These are phyloP conservation scores for Agrotis exclamationis DNA, from an alignment of 2,888 invertebrate genomes.

Conservation along the genomic window DNA sequence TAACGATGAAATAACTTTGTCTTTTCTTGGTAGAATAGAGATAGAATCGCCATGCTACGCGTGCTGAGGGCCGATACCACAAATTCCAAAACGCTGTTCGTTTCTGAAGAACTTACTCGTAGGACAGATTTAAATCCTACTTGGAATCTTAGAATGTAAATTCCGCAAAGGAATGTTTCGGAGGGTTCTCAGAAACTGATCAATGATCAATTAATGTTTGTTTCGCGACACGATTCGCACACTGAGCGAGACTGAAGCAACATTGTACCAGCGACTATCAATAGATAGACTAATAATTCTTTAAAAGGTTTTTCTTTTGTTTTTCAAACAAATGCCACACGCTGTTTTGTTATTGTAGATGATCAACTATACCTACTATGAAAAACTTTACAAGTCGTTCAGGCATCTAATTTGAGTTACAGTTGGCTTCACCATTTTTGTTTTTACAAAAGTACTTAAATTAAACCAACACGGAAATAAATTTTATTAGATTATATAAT, in stretches of 20 bases:
- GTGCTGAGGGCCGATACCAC: background rate
- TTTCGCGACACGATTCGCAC: conserved; percentile 46
- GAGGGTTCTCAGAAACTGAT: conserved; percentile 33
- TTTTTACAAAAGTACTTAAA: too few relatives aligned
- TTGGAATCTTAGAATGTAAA: conserved; percentile 26
- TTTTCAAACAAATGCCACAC: background rate
- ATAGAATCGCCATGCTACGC: too few relatives aligned
- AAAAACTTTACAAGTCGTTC: background rate
- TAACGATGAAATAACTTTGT: too few relatives aligned
- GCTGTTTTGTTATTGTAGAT: conserved; percentile 13
- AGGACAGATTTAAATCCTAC: background rate
- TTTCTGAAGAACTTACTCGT: too few relatives aligned
- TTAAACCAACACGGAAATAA: too few relatives aligned
- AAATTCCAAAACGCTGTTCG: background rate
- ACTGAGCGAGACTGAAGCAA: conserved; percentile 17
- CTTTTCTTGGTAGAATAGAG: too few relatives aligned
- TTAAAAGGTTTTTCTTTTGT: conserved; percentile 8
- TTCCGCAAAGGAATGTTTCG: conserved; percentile 28
- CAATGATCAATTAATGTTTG: conserved; percentile 28
- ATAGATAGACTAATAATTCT: background rate
- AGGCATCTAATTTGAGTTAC: too few relatives aligned
- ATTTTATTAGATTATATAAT: too few relatives aligned
- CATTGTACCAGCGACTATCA: conserved; percentile 12
- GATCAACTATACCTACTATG: background rate
- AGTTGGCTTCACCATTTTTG: too few relatives aligned